phyloP scores from a whole-genome alignment of 2,888 invertebrate species.

The Drosophila antonietae region DNA sequence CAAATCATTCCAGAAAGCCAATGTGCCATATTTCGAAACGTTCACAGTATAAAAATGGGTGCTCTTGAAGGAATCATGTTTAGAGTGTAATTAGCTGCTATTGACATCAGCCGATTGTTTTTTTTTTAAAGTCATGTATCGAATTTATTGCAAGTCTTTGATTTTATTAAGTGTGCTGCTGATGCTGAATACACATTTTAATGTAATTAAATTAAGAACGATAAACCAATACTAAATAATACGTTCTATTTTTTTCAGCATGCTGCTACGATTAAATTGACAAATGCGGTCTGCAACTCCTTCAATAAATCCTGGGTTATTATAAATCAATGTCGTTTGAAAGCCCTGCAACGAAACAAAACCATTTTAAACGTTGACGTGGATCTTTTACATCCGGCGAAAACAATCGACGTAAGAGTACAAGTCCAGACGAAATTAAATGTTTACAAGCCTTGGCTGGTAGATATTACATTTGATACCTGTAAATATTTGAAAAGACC shows the following conservation, averaged over 20 bases:
- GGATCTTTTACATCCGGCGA: neutral
- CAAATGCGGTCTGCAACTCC: neutral
- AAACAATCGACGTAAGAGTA: neutral
- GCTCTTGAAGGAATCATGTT: neutral
- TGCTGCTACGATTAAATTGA: too few species aligned
- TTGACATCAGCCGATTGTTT: neutral
- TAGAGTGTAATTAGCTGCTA: neutral
- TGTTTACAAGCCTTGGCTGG: conserved; percentile 18
- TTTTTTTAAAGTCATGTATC: neutral
- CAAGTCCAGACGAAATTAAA: neutral
- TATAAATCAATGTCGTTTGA: neutral
- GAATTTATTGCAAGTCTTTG: neutral
- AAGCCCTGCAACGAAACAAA: too few species aligned
- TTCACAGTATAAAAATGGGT: neutral
- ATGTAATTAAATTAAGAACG: neutral
- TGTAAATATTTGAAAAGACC: neutral
- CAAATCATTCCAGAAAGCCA: neutral
- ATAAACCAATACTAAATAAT: neutral
- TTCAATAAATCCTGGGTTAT: neutral
- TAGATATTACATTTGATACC: neutral
- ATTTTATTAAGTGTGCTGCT: neutral
- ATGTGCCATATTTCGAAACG: neutral
- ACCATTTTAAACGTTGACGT: too few species aligned
- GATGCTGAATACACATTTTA: neutral
- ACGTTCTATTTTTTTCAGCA: too few species aligned